Evolutionary conservation across 2,797 vertebrate genomes (phyloP).

Genomic region (Girardinus metallicus): DNA sequence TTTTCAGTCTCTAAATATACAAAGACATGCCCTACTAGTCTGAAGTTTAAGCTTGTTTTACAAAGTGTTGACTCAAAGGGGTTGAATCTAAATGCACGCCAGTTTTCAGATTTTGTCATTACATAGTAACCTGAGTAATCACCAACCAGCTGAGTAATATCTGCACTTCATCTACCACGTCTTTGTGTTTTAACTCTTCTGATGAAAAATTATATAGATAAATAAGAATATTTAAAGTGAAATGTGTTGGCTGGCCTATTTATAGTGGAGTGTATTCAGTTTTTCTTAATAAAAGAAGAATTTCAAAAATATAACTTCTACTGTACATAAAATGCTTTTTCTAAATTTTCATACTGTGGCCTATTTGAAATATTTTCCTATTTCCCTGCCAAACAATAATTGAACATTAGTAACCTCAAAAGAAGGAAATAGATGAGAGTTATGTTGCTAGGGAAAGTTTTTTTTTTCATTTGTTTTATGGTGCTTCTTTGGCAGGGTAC

Average conservation of each 20-base stretch:
- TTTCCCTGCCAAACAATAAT: conserved; percentile 76
- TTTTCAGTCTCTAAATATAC: not conserved
- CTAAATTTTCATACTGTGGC: conserved; percentile 53
- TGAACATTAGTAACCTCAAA: conserved; percentile 68
- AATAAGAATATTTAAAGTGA: conserved; percentile 73
- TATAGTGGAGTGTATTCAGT: conserved; percentile 58
- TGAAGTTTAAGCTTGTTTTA: not conserved
- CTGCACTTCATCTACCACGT: conserved; percentile 43
- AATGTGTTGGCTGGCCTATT: conserved; percentile 41
- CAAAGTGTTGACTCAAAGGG: too few species aligned
- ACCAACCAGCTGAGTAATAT: conserved; percentile 58
- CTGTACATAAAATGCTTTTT: conserved; percentile 80
- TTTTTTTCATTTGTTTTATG: conserved; percentile 15
- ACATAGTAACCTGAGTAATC: not conserved
- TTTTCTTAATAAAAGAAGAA: conserved; percentile 82
- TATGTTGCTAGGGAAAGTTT: conserved; percentile 11
- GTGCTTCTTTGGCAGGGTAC: not conserved
- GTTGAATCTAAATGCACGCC: not conserved
- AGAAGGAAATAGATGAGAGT: conserved; percentile 37
- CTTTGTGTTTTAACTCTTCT: conserved; percentile 29
- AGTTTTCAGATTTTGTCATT: not conserved
- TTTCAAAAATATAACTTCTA: conserved; percentile 82
- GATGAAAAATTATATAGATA: conserved; percentile 18
- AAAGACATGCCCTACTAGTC: not conserved
- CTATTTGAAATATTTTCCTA: conserved; percentile 73